These are phyloP conservation scores for Athripsodes cinereus DNA, from an alignment of 2,888 invertebrate species.

Conservation along the genomic window DNA sequence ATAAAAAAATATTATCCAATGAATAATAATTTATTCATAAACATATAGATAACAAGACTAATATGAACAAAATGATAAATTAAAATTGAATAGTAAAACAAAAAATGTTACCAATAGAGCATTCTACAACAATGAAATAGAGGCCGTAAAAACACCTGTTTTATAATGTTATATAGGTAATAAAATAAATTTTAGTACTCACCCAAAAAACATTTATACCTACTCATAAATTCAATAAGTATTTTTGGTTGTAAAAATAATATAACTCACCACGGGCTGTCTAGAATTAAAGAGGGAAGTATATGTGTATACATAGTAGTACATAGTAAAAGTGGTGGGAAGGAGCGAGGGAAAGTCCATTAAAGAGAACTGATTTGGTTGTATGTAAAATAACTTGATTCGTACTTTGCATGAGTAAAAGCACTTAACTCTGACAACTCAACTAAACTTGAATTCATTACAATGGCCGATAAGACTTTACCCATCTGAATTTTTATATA, in stretches of 20 bases:
- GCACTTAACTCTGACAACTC: conserved; percentile 21
- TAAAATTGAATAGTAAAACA: too few species aligned
- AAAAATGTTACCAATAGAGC: too few species aligned
- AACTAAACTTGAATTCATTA: conserved; percentile 14
- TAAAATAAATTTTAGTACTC: neutral
- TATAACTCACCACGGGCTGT: neutral
- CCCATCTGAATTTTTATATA: neutral
- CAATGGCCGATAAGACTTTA: conserved; percentile 6
- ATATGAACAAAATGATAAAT: too few species aligned
- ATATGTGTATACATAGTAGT: too few species aligned
- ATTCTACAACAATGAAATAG: too few species aligned
- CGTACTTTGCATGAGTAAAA: conserved; percentile 22
- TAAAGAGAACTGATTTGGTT: neutral
- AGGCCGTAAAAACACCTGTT: neutral
- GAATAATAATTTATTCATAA: too few species aligned
- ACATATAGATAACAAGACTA: too few species aligned
- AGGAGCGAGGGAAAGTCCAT: conserved; percentile 2
- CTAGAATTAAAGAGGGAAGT: neutral
- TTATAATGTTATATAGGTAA: neutral
- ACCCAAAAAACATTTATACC: neutral
- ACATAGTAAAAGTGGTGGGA: neutral
- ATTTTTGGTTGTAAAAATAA: conserved; percentile 1
- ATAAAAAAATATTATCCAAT: too few species aligned
- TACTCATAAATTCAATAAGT: conserved; percentile 6
- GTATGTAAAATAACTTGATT: conserved; percentile 13